These are phyloP conservation scores for Papilio demoleus DNA, from an alignment of 2,888 invertebrate genomes.

Conservation along the genomic window DNA sequence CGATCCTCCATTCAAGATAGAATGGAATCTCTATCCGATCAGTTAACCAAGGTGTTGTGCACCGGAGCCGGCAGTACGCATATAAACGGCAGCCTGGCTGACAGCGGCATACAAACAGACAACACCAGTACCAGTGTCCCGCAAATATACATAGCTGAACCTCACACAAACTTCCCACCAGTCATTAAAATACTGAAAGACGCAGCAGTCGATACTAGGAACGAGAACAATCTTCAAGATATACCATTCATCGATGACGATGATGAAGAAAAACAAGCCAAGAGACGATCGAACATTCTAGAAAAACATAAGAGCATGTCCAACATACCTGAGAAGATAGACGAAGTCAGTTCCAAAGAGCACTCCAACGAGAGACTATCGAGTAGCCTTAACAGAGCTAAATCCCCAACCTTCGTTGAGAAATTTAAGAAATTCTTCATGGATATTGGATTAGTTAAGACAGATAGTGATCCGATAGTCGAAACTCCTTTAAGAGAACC, in stretches of 20 bases:
- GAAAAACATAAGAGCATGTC: slow-evolving; percentile 78
- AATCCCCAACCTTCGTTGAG: slow-evolving; percentile 77
- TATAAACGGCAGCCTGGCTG: slow-evolving; percentile 77
- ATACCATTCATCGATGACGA: slow-evolving; percentile 80
- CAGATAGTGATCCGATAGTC: slow-evolving; percentile 56
- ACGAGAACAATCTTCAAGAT: slow-evolving; percentile 77
- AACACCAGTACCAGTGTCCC: slow-evolving; percentile 78
- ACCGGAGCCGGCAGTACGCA: slow-evolving; percentile 77
- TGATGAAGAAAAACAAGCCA: slow-evolving; percentile 61
- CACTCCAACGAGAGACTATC: slow-evolving; percentile 66
- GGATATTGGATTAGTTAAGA: slow-evolving; percentile 72
- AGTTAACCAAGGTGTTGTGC: slow-evolving; percentile 74
- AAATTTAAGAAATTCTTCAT: slow-evolving; percentile 77
- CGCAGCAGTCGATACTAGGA: slow-evolving; percentile 76
- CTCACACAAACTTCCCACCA: slow-evolving; percentile 48
- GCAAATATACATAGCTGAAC: slow-evolving; percentile 69
- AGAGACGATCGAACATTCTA: slow-evolving; percentile 59
- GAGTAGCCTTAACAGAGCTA: slow-evolving; percentile 71
- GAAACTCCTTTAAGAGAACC: slow-evolving; percentile 46
- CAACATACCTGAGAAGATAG: slow-evolving; percentile 74
- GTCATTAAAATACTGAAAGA: slow-evolving; percentile 67
- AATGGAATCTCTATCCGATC: slow-evolving; percentile 74
- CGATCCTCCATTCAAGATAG: slow-evolving; percentile 65
- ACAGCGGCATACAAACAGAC: slow-evolving; percentile 79
- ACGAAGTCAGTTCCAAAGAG: slow-evolving; percentile 66